Conservation (phyloP, 2,797 vertebrate genomes). For the Sardinella longiceps region DNA sequence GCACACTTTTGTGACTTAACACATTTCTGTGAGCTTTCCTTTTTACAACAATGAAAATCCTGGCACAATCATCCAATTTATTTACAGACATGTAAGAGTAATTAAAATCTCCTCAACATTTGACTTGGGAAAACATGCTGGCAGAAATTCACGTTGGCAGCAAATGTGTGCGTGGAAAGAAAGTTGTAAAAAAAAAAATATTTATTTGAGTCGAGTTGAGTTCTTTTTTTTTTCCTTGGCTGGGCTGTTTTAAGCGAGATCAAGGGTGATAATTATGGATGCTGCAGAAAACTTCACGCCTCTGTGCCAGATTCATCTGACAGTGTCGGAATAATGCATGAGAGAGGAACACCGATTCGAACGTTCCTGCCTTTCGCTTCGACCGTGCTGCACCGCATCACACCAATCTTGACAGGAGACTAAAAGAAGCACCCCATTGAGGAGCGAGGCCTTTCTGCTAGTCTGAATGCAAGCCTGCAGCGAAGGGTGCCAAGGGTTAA, state of each 20-base stretch:
- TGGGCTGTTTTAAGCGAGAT: not conserved
- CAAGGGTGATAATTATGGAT: conserved; percentile 15
- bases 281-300: conserved; percentile 3
- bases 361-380: not conserved
- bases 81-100: not conserved
- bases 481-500: not conserved
- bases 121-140: not conserved
- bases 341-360: not conserved
- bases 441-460: not conserved
- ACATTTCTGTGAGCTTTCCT: not conserved
- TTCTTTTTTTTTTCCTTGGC: not conserved
- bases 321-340: conserved; percentile 1
- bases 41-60: not conserved
- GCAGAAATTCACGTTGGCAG: not conserved
- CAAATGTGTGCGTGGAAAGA: not conserved
- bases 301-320: conserved; percentile 3
- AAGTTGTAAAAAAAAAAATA: conserved; percentile 7
- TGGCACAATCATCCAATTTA: not conserved
- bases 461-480: not conserved
- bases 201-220: not conserved
- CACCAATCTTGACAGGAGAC: not conserved
- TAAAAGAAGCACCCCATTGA: not conserved
- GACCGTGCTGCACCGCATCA: not conserved
- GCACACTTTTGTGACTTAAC: not conserved
- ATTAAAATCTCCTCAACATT: not conserved